phyloP scores from a whole-genome alignment of 2,888 invertebrate genomes.

The Priocnemis perturbator region DNA sequence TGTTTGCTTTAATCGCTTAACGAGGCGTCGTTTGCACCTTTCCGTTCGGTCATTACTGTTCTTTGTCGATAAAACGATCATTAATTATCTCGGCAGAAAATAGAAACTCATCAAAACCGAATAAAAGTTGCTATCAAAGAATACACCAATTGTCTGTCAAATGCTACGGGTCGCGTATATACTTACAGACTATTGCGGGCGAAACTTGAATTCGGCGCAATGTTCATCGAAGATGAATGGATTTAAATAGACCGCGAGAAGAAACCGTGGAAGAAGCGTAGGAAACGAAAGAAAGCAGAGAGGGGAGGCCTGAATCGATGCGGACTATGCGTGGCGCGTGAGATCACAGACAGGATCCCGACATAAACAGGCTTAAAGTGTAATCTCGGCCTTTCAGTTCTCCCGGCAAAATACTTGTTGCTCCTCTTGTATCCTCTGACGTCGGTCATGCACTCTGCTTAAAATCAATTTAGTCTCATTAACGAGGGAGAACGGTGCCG shows the following conservation, averaged over 20 bases:
- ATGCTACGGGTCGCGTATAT: too few relatives aligned
- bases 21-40: constrained; percentile 29
- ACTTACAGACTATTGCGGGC: too few relatives aligned
- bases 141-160: too few relatives aligned
- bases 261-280: constrained; percentile 2
- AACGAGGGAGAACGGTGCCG: constrained; percentile 47
- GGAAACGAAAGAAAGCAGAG: constrained; percentile 11
- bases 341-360: constrained; percentile 58
- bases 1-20: constrained; percentile 34
- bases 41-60: neutral
- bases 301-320: constrained; percentile 43
- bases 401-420: constrained; percentile 51
- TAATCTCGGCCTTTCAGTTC: constrained; percentile 53
- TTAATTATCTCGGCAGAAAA: too few relatives aligned
- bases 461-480: constrained; percentile 59
- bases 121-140: too few relatives aligned
- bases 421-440: constrained; percentile 48
- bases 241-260: neutral
- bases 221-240: too few relatives aligned
- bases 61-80: neutral
- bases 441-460: constrained; percentile 47
- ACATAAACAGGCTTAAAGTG: constrained; percentile 62
- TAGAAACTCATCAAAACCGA: too few relatives aligned
- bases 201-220: too few relatives aligned
- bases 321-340: constrained; percentile 55